Evolutionary conservation across 2,888 invertebrate genomes (phyloP).

Genomic region (Acanthosepion esculentum): DNA sequence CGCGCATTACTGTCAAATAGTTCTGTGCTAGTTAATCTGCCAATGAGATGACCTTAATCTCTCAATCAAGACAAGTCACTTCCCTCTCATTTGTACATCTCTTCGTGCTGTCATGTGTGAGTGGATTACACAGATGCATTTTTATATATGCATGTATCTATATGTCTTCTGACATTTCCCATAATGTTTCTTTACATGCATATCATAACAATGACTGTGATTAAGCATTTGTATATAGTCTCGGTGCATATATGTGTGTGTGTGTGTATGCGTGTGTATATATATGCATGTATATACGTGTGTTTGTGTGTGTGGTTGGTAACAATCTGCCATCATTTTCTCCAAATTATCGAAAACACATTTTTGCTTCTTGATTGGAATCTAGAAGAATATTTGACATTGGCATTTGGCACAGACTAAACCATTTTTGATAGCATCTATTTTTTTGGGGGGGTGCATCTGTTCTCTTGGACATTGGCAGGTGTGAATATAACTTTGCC

Average conservation of each 20-base stretch:
- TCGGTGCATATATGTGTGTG: background rate
- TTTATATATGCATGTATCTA: background rate
- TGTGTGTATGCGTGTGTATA: background rate
- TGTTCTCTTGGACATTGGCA: background rate
- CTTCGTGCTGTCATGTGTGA: background rate
- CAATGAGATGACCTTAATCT: background rate
- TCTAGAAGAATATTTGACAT: background rate
- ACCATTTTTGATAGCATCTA: background rate
- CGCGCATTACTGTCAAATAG: background rate
- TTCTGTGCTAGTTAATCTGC: slow-evolving; percentile 10
- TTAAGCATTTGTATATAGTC: slow-evolving; percentile 12
- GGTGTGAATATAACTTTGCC: background rate
- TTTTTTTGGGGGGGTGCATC: background rate
- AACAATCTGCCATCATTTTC: background rate
- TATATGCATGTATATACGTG: background rate
- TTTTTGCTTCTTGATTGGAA: background rate
- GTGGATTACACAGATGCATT: background rate
- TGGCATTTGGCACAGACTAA: slow-evolving; percentile 10
- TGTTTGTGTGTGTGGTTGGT: background rate
- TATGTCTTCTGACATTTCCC: background rate
- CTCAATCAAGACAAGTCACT: slow-evolving; percentile 33
- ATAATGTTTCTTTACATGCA: background rate
- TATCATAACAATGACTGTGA: background rate
- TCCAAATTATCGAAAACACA: slow-evolving; percentile 20
- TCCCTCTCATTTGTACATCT: slow-evolving; percentile 11